A percentile compares a stretch with the other conserved stretches of the same genome.
These are phyloP conservation scores for Tauraco hartlaubi DNA, from an alignment of 2,797 vertebrate species.

Conservation along the genomic window DNA sequence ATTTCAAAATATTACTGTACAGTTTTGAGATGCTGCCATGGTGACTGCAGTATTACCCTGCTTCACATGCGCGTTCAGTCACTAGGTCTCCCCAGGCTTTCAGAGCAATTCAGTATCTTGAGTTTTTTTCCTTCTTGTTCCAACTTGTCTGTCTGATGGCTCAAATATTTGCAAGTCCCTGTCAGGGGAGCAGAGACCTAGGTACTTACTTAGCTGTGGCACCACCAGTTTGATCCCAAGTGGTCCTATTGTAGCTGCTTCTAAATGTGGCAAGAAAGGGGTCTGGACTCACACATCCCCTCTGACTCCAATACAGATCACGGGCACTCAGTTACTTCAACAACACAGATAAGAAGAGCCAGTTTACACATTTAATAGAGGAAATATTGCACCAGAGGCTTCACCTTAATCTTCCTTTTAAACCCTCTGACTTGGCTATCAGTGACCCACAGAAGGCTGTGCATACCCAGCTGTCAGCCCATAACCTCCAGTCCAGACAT, in stretches of 20 bases:
- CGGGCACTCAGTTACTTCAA: background rate
- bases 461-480: background rate
- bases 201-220: background rate
- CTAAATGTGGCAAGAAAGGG: background rate
- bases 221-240: background rate
- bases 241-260: background rate
- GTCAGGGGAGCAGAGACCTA: background rate
- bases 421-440: background rate
- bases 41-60: constrained; percentile 15
- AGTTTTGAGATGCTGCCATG: constrained; percentile 53
- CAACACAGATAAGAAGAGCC: background rate
- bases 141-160: background rate
- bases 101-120: background rate
- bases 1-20: constrained; percentile 62
- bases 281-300: background rate
- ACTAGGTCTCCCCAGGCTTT: constrained; percentile 18
- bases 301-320: background rate
- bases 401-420: background rate
- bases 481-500: background rate
- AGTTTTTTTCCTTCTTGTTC: background rate
- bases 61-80: background rate
- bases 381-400: background rate
- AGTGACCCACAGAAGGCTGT: background rate
- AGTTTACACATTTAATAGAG: background rate
- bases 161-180: background rate